phyloP scores from a whole-genome alignment of 1,140 invertebrate genomes.

The Aricia agestis region DNA sequence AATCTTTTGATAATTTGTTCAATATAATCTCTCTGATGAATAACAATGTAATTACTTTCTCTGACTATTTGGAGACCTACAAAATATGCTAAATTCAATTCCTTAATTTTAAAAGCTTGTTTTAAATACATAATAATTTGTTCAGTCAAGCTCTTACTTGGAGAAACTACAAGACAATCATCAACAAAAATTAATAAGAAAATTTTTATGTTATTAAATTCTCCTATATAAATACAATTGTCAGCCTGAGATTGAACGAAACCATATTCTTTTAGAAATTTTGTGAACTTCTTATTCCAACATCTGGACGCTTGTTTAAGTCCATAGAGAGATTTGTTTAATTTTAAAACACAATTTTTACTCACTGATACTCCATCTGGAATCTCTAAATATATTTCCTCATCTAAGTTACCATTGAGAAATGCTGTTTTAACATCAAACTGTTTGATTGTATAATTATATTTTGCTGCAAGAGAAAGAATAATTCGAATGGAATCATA shows the following conservation, averaged over 20 bases:
- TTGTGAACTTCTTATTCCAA: conserved; percentile 25
- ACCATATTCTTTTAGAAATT: conserved; percentile 27
- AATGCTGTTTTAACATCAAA: conserved; percentile 71
- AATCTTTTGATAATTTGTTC: conserved; percentile 13
- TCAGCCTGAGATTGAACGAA: conserved; percentile 32
- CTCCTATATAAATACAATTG: conserved; percentile 33
- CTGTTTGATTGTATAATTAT: conserved; percentile 50
- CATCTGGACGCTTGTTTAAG: conserved; percentile 23
- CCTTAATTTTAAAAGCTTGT: too few relatives aligned
- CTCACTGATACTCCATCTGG: conserved; percentile 17
- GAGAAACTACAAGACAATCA: too few relatives aligned
- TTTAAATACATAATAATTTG: neutral
- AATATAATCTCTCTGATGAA: conserved; percentile 19
- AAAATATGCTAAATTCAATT: too few relatives aligned
- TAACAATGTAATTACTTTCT: conserved; percentile 20
- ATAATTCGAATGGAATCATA: conserved; percentile 54
- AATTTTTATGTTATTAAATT: too few relatives aligned
- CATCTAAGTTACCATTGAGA: conserved; percentile 38
- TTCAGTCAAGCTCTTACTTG: too few relatives aligned
- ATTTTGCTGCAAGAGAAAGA: conserved; percentile 44
- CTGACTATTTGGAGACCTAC: conserved; percentile 2
- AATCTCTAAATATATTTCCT: conserved; percentile 6
- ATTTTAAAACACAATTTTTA: conserved; percentile 23
- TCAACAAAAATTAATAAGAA: too few relatives aligned
- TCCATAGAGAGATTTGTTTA: conserved; percentile 34